These are phyloP conservation scores for Thalpophila matura DNA, from an alignment of 2,888 invertebrate species.

Conservation along the genomic window DNA sequence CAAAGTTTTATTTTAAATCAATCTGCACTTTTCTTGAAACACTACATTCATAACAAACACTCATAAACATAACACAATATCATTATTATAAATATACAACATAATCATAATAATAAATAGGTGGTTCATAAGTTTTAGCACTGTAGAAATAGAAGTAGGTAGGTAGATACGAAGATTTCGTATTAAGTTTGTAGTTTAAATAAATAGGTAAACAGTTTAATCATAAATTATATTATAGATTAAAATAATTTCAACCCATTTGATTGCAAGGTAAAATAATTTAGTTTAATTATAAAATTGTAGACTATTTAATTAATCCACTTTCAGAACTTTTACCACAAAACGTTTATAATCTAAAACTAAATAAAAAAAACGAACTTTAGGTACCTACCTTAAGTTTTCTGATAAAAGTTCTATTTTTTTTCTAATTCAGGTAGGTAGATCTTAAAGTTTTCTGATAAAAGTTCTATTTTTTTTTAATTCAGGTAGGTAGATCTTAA, in stretches of 20 bases:
- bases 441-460: conserved; percentile 16
- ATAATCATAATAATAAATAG: conserved; percentile 28
- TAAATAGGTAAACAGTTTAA: conserved; percentile 1
- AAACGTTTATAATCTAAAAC: conserved; percentile 25
- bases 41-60: conserved; percentile 53
- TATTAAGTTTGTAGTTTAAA: conserved; percentile 24
- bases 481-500: conserved; percentile 8
- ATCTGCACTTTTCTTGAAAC: conserved; percentile 54
- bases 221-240: conserved; percentile 30
- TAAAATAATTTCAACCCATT: conserved; percentile 22
- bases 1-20: conserved; percentile 17
- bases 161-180: conserved; percentile 25
- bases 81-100: conserved; percentile 46
- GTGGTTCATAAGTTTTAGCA: conserved; percentile 40
- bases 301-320: conserved; percentile 16
- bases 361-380: no score
- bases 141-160: conserved; percentile 51
- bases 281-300: conserved; percentile 4
- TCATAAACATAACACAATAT: conserved; percentile 47
- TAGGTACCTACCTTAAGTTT: no score
- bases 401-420: conserved; percentile 40
- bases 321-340: conserved; percentile 32
- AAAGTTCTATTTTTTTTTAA: conserved; percentile 39
- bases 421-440: conserved; percentile 17
- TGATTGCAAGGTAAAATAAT: conserved; percentile 7